A percentile compares a stretch with the other conserved stretches of the same genome.
Evolutionary conservation across 2,888 invertebrate genomes (phyloP).

Genomic region (Xanthorhoe designata): DNA sequence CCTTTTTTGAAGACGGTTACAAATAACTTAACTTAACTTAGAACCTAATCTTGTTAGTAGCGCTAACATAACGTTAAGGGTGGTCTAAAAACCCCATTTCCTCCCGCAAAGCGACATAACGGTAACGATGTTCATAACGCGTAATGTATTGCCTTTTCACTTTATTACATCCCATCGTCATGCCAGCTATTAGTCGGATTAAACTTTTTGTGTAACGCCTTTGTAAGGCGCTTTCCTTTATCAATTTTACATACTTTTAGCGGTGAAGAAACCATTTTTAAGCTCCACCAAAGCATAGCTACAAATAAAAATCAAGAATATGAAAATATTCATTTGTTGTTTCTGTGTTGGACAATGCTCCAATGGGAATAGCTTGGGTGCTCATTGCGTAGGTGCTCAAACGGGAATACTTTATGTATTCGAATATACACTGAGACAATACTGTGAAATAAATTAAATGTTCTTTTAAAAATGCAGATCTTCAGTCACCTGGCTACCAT

Average conservation of each 20-base stretch:
- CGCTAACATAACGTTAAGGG: not conserved
- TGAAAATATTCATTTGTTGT: too few species aligned
- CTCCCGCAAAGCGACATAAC: not conserved
- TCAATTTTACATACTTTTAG: not conserved
- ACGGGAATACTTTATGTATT: too few species aligned
- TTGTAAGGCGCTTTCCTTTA: not conserved
- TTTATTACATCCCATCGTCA: conserved; percentile 42
- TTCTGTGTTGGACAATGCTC: too few species aligned
- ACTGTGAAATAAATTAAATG: too few species aligned
- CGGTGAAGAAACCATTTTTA: not conserved
- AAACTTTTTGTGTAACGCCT: conserved; percentile 4
- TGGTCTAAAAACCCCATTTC: not conserved
- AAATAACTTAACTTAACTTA: not conserved
- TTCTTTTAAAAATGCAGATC: too few species aligned
- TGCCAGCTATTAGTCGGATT: conserved; percentile 36
- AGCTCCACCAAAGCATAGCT: too few species aligned
- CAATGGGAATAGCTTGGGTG: too few species aligned
- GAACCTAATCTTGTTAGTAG: not conserved
- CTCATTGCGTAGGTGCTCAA: too few species aligned
- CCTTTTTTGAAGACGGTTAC: too few species aligned
- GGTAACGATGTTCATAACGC: conserved; percentile 18
- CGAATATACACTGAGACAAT: too few species aligned
- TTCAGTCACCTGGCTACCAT: too few species aligned
- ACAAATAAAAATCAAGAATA: too few species aligned
- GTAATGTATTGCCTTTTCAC: conserved; percentile 48